Evolutionary conservation across 92 coral and sea anemone genomes (phyloP), one percentile per base, ranked within the genome.

Genomic region (Porites lobata): DNA sequence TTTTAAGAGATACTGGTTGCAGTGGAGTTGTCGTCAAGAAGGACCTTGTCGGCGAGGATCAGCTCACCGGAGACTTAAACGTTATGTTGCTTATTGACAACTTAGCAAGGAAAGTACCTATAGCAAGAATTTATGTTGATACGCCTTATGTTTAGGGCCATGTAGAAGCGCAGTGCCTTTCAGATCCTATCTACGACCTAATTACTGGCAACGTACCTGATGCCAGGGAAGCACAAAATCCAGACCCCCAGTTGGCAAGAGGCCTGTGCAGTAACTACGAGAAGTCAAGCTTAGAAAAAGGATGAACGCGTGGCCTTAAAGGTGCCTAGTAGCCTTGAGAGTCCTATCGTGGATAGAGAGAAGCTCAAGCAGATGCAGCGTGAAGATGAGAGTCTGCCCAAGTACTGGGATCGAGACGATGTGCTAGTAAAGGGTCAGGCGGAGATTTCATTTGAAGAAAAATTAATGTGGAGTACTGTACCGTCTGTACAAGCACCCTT

Each of bases 1-100:
- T 79, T 7, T 68, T 86, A 15, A 77, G 96, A 59, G 94, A 88
- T 58, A 94, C 89, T 72, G 93, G 96, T 2, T 91, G 94, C 26
- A 86, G 96, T 81, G 93, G 92, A 12, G 79, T 94, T 22, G 94
- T 91, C 0, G 87, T 88, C 0, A 87, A 79, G 82, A 89, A 77
- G 61, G 80, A 80, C 1, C 84, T 87, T 3, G 88, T 86, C 1
- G n/a, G 78, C 0, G 90, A 90, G 54, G 94, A 90, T 13, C 88
- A 65, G 74, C 80, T 24, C 75, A 91, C 82, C 0, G 90, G 90
- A 4, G 79, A 87, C 13, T 75, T 80, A n/a, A 71, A 75, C 38
- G 69, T 51, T 18, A 88, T 92, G 86, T 18, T 89, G 77, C 81
- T 90, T 12, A 93, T 93, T 21, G 94, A 87, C 65, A 90, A 84